phyloP scores from a whole-genome alignment of 1,140 invertebrate genomes.

The Diuraphis noxia region DNA sequence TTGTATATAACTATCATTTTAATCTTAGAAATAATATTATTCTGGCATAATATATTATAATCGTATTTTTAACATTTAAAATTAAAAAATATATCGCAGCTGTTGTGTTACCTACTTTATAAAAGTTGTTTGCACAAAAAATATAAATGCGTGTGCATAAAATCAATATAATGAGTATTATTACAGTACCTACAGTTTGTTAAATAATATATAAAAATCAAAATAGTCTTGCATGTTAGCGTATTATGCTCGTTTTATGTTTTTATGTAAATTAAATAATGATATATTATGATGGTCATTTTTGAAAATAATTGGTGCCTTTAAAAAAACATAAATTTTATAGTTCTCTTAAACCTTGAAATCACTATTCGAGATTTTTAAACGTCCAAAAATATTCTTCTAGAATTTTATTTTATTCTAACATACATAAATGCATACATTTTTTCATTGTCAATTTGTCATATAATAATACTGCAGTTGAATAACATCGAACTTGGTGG shows the following conservation, averaged over 20 bases:
- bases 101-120: neutral
- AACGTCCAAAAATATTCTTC: neutral
- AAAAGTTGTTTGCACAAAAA: constrained; percentile 6
- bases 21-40: constrained; percentile 26
- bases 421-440: neutral
- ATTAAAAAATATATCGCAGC: neutral
- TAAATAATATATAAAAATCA: neutral
- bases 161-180: neutral
- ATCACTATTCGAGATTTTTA: neutral
- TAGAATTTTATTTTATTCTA: neutral
- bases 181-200: constrained; percentile 1
- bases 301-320: neutral
- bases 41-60: neutral
- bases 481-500: neutral
- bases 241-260: neutral
- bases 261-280: neutral
- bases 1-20: constrained; percentile 19
- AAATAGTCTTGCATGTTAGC: neutral
- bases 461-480: neutral
- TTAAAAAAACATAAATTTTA: neutral
- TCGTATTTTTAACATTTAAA: neutral
- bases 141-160: neutral
- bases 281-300: neutral
- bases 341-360: neutral
- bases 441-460: neutral